Percentiles rank a stretch among this genome's conserved stretches.
Evolutionary conservation across 2,888 invertebrate genomes (phyloP).

Genomic region (Hydroisotoma schaefferi): DNA sequence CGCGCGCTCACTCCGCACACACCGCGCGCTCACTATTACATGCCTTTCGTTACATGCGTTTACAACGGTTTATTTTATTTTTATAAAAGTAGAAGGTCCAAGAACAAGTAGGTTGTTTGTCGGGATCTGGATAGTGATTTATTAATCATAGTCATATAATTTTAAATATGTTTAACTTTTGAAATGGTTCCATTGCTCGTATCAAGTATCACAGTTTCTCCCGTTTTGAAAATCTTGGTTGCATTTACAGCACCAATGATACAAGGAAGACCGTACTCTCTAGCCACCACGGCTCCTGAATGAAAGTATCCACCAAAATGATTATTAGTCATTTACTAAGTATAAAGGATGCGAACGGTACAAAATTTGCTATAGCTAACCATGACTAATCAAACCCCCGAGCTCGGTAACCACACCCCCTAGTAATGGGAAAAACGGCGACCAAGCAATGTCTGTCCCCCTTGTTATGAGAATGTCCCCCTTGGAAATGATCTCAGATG

Average conservation of each 20-base stretch:
- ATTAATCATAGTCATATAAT: no score
- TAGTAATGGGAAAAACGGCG: conserved; percentile 76
- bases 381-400: conserved; percentile 78
- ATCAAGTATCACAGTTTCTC: conserved; percentile 48
- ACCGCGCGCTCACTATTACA: no score
- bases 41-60: no score
- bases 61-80: no score
- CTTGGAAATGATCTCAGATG: conserved; percentile 42
- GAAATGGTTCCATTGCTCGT: conserved; percentile 47
- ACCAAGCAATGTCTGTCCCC: conserved; percentile 79
- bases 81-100: not conserved
- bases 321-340: not conserved
- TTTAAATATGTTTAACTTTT: conserved; percentile 16
- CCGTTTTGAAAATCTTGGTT: conserved; percentile 64
- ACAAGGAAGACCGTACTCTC: conserved; percentile 79
- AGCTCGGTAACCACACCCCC: conserved; percentile 74
- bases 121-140: no score
- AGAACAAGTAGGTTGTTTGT: not conserved
- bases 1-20: no score
- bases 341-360: not conserved
- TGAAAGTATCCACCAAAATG: not conserved
- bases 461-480: conserved; percentile 74
- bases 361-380: conserved; percentile 52
- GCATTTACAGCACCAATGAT: conserved; percentile 70
- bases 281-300: conserved; percentile 37